phyloP scores from a whole-genome alignment of 2,888 invertebrate species.

The Nomada flava region DNA sequence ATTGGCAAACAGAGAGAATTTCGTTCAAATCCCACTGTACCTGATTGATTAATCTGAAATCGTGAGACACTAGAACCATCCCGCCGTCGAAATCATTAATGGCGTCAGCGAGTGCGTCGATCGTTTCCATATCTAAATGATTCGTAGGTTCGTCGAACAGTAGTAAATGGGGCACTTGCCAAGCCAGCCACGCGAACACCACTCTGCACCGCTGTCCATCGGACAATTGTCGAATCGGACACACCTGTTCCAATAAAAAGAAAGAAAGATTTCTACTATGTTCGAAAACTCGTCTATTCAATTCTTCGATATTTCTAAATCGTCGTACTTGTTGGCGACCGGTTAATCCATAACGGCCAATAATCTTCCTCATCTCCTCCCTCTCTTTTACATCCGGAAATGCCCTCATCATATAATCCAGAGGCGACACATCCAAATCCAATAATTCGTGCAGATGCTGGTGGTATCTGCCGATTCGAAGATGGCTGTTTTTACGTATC shows the following conservation, averaged over 20 bases:
- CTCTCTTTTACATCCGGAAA: conserved; percentile 99
- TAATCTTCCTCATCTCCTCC: conserved; percentile 99
- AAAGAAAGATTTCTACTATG: not conserved
- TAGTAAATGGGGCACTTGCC: conserved; percentile 98
- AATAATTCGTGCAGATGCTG: conserved; percentile 99
- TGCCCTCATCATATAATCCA: conserved; percentile 99
- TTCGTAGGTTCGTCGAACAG: conserved; percentile 95
- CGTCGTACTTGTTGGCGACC: conserved; percentile 94
- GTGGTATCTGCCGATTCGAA: conserved; percentile 98
- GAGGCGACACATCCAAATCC: conserved; percentile 96
- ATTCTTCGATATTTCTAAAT: not conserved
- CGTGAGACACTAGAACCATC: conserved; percentile 99
- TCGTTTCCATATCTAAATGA: conserved; percentile 99
- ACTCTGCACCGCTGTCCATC: conserved; percentile 99
- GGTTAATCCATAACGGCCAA: conserved; percentile 98
- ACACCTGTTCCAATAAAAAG: conserved; percentile 86
- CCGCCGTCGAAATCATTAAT: conserved; percentile 99
- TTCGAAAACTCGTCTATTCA: not conserved
- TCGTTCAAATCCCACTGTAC: conserved; percentile 84
- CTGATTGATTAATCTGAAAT: conserved; percentile 99
- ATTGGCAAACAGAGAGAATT: not conserved
- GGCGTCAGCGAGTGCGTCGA: conserved; percentile 98
- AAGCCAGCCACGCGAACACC: conserved; percentile 99
- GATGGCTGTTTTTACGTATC: conserved; percentile 99
- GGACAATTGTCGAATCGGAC: conserved; percentile 96